A percentile compares a stretch with the other conserved stretches of the same genome.
Conservation (phyloP, 2,113 vertebrate species). For the Proterorhinus semilunaris region DNA sequence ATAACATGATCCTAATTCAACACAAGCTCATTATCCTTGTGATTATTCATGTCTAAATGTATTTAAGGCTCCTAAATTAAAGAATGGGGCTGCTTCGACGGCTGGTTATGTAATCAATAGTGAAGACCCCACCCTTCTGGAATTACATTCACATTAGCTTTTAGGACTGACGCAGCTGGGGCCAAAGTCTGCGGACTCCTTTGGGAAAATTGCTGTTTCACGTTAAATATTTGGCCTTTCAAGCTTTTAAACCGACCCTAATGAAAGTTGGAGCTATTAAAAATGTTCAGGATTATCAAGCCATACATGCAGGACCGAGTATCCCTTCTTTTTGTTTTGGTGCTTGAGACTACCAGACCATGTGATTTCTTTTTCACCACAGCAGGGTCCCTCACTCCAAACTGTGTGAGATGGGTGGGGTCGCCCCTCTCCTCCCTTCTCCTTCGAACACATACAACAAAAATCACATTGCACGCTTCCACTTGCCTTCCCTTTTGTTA, state of each 20-base stretch:
- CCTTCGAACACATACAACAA: slow-evolving; percentile 13
- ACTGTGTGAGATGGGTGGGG: slow-evolving; percentile 51
- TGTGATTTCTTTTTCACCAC: not conserved
- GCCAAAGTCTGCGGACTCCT: not conserved
- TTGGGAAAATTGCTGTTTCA: slow-evolving; percentile 14
- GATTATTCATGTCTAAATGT: slow-evolving; percentile 11
- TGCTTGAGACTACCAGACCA: not conserved
- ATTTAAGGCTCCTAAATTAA: slow-evolving; percentile 17
- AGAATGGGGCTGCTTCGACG: slow-evolving; percentile 1
- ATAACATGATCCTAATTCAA: slow-evolving; percentile 5
- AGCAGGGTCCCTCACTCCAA: not conserved
- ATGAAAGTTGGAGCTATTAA: slow-evolving; percentile 49
- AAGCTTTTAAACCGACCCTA: slow-evolving; percentile 25
- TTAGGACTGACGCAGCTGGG: slow-evolving; percentile 19
- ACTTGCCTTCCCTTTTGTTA: not conserved
- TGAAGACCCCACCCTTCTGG: slow-evolving; percentile 45
- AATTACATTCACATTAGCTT: slow-evolving; percentile 36
- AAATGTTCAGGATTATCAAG: slow-evolving; percentile 26
- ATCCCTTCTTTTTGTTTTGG: not conserved
- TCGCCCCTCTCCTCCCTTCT: slow-evolving; percentile 11
- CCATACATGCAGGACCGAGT: not conserved
- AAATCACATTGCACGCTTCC: not conserved
- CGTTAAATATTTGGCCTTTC: slow-evolving; percentile 28
- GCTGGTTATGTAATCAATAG: slow-evolving; percentile 28
- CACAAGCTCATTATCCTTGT: not conserved